A percentile compares a stretch with the other conserved stretches of the same genome.
These are phyloP conservation scores for Penelope pileata DNA, from an alignment of 2,113 vertebrate species.

Conservation along the genomic window DNA sequence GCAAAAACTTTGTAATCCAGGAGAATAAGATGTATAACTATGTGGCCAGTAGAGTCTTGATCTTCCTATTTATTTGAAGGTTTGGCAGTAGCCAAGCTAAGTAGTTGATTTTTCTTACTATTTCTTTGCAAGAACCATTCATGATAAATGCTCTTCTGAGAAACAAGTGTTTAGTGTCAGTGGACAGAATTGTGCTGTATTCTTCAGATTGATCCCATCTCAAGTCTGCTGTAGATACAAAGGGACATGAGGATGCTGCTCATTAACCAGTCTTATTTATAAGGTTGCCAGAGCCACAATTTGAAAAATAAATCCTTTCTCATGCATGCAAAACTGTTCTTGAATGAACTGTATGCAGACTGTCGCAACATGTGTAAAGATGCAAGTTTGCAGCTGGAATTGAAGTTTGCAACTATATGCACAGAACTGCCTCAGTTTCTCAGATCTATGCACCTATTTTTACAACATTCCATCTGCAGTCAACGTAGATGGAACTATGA, in stretches of 20 bases:
- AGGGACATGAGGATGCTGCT: not conserved
- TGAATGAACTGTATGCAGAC: not conserved
- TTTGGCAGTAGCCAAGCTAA: not conserved
- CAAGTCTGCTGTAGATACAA: not conserved
- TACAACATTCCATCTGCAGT: not conserved
- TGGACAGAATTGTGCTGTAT: not conserved
- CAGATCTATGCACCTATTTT: not conserved
- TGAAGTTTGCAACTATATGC: not conserved
- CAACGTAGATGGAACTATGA: not conserved
- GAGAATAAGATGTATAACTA: not conserved
- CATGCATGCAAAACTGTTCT: not conserved
- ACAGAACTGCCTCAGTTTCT: not conserved
- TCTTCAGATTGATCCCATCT: not conserved
- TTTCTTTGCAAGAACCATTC: not conserved
- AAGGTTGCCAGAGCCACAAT: not conserved
- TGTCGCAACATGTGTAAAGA: accelerated
- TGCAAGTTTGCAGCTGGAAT: not conserved
- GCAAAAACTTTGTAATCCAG: not conserved
- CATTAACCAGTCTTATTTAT: not conserved
- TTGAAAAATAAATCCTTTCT: not conserved
- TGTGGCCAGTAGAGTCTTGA: not conserved
- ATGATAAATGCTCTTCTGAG: not conserved
- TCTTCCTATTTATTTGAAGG: not conserved
- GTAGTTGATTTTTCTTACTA: not conserved
- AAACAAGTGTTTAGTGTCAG: not conserved